Evolutionary conservation across 1,140 invertebrate genomes (phyloP), one percentile per base, ranked within the genome.

Genomic region (Stegodyphus mimosarum): DNA sequence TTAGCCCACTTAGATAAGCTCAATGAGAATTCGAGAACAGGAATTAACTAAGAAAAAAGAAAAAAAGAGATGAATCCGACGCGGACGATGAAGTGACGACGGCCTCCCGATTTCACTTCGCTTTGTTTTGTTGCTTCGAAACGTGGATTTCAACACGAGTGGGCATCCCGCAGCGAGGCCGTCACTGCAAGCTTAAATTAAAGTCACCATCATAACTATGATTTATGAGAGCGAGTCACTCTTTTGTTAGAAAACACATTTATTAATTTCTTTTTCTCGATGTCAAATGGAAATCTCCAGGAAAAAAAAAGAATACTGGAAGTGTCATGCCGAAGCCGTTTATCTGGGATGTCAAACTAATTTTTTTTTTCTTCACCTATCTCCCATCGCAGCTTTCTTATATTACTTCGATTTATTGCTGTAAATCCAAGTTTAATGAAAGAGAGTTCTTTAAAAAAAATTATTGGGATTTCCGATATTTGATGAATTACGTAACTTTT

Each of bases 131-230:
- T 75, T 75, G 17, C 6, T 75, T 13, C 11, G 15, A 13, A 64
- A 33, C 33, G 33, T 60, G 63, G 55, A 70, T 84, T 84, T 84
- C 81, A 84, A 84, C 81, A 76, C 73, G 11, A 51, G 48, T 48
- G 18, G 64, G 50, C 60, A 2, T 48, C 81, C 81, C 48, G 51
- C 73, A 15, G 81, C 33, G 73, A 49, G 7, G n/a, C 15, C 71
- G 80, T 83, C 80, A 74, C 71, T 74, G 13, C 51, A 17, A 60
- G 52, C 64, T 70, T 75, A 70, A 84, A 84, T 84, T 84, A 84
- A 84, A 84, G 81, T 84, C 81, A 48, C 63, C 73, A 53, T 75
- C 64, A 49, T 76, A 76, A 76, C 64, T 84, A 76, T 84, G 81
- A 84, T 84, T 84, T 84, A 84, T 84, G 79, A 81, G 79, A 7